Percentiles rank a stretch among this genome's conserved stretches.
phyloP scores from a whole-genome alignment of 2,797 vertebrate species.

The Chelonia mydas region DNA sequence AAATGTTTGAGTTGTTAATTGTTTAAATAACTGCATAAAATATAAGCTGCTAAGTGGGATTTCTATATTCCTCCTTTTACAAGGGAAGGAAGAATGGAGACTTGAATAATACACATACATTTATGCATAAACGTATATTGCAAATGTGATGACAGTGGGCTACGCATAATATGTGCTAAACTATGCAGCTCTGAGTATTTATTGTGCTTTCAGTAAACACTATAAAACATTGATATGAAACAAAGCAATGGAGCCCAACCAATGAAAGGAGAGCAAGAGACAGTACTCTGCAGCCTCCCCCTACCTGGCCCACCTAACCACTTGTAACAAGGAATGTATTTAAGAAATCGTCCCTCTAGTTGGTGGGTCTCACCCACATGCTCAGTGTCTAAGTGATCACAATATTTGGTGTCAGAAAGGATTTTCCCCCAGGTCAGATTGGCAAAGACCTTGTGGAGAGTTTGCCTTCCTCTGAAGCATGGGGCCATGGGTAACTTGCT shows the following conservation, averaged over 20 bases:
- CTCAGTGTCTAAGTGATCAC: not conserved
- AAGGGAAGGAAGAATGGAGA: not conserved
- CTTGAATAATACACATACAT: not conserved
- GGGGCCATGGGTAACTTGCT: not conserved
- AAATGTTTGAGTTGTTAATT: not conserved
- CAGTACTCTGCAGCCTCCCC: not conserved
- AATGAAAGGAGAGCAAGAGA: not conserved
- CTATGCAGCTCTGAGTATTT: constrained; percentile 5
- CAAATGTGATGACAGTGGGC: not conserved
- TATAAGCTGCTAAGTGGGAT: not conserved
- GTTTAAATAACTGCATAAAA: not conserved
- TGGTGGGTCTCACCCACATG: not conserved
- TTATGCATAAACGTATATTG: not conserved
- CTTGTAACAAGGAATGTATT: not conserved
- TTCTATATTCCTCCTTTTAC: constrained; percentile 8
- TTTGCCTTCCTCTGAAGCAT: not conserved
- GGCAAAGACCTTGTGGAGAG: not conserved
- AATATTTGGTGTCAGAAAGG: not conserved
- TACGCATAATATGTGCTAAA: not conserved
- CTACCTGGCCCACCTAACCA: not conserved
- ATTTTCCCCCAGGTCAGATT: not conserved
- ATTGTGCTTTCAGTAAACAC: constrained; percentile 21
- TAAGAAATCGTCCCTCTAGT: not conserved
- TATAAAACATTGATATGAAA: constrained; percentile 11
- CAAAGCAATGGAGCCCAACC: not conserved